Percentiles rank a stretch among this genome's conserved stretches.
Evolutionary conservation across 2,888 invertebrate genomes (phyloP).

Genomic region (Drosophila demipolita): DNA sequence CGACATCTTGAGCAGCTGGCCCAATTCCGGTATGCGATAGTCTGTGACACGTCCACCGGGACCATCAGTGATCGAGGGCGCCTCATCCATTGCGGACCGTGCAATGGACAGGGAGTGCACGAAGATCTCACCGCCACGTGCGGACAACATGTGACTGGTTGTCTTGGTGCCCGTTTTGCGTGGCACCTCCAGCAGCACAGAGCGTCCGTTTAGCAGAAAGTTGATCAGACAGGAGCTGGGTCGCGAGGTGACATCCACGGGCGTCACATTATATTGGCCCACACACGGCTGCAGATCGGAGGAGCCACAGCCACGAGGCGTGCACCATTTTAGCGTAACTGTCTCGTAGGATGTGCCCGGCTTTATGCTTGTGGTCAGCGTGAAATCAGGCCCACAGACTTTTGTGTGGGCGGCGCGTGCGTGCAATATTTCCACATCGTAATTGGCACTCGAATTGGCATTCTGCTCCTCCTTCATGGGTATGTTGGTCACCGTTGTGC

Average conservation of each 20-base stretch:
- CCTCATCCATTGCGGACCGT: slow-evolving; percentile 95
- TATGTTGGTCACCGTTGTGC: slow-evolving; percentile 98
- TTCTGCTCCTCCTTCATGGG: slow-evolving; percentile 99
- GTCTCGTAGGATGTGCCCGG: slow-evolving; percentile 92
- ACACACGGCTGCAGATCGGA: slow-evolving; percentile 93
- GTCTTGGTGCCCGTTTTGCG: slow-evolving; percentile 94
- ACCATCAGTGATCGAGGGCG: slow-evolving; percentile 97
- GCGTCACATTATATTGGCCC: slow-evolving; percentile 95
- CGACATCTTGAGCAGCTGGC: slow-evolving; percentile 94
- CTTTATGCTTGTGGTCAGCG: slow-evolving; percentile 87
- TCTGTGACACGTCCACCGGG: slow-evolving; percentile 97
- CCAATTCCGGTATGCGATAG: slow-evolving; percentile 94
- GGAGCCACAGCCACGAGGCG: slow-evolving; percentile 94
- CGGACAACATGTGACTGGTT: slow-evolving; percentile 96
- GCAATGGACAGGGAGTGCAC: slow-evolving; percentile 95
- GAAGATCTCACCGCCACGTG: slow-evolving; percentile 98
- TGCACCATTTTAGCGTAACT: slow-evolving; percentile 97
- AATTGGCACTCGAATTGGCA: slow-evolving; percentile 98
- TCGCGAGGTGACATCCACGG: slow-evolving; percentile 97
- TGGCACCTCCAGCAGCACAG: slow-evolving; percentile 96
- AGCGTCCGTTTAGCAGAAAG: slow-evolving; percentile 97
- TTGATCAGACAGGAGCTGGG: slow-evolving; percentile 99
- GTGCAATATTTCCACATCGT: slow-evolving; percentile 99
- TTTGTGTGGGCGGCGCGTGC: slow-evolving; percentile 93
- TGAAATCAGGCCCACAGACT: slow-evolving; percentile 89